Conservation (phyloP, 2,797 vertebrate species). For the Malacoraja senta region DNA sequence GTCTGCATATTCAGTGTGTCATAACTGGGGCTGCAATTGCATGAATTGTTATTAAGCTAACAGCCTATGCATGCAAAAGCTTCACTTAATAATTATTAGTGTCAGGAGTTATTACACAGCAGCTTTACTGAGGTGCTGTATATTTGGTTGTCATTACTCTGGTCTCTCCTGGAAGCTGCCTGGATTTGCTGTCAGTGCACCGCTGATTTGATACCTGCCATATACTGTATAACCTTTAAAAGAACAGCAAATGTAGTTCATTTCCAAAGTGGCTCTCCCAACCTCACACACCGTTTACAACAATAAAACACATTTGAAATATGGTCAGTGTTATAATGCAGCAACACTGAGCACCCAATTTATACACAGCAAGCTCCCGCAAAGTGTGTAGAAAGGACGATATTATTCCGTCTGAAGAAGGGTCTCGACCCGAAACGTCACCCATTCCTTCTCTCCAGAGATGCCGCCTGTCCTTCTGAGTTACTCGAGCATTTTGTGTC, state of each 20-base stretch:
- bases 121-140: constrained; percentile 33
- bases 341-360: too few species aligned
- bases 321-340: too few species aligned
- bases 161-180: not conserved
- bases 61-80: constrained; percentile 33
- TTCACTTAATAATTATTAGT: constrained; percentile 39
- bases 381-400: too few species aligned
- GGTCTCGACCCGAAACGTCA: too few species aligned
- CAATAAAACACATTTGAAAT: too few species aligned
- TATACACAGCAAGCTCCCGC: too few species aligned
- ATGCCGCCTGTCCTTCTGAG: too few species aligned
- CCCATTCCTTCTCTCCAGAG: too few species aligned
- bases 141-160: constrained; percentile 25
- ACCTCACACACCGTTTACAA: too few species aligned
- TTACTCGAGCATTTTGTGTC: too few species aligned
- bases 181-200: not conserved
- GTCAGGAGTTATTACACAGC: constrained; percentile 36
- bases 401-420: too few species aligned
- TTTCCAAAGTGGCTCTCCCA: not conserved
- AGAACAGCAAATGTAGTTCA: not conserved
- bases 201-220: not conserved
- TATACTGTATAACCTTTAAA: not conserved
- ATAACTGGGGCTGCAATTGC: constrained; percentile 24
- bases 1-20: constrained; percentile 38
- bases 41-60: constrained; percentile 39